Conservation (phyloP, 2,113 vertebrate genomes). For the Vulpes vulpes region DNA sequence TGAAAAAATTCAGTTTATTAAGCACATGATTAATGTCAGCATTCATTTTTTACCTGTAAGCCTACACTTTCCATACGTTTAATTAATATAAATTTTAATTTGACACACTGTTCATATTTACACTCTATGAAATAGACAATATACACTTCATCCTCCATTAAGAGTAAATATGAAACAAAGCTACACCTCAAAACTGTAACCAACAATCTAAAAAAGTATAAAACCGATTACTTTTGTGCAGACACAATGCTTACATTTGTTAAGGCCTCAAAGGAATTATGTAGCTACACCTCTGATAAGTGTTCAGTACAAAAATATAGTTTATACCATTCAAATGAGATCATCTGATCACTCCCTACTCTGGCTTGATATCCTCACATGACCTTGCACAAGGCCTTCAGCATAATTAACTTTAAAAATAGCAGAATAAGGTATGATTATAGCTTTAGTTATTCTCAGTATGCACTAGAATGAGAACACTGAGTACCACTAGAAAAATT, state of each 20-base stretch:
- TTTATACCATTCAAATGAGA: background rate
- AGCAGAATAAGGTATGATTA: slow-evolving; percentile 4
- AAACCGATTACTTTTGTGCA: background rate
- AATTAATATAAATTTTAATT: slow-evolving; percentile 14
- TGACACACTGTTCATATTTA: background rate
- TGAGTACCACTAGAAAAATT: slow-evolving; percentile 53
- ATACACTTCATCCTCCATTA: background rate
- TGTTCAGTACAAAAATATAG: background rate
- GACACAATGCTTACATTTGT: background rate
- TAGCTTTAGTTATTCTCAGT: background rate
- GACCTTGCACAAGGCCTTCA: background rate
- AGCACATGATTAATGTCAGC: background rate
- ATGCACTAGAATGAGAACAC: slow-evolving; percentile 30
- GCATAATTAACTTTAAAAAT: slow-evolving; percentile 42
- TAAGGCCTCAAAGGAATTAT: background rate
- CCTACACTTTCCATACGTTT: background rate
- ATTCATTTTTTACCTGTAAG: background rate
- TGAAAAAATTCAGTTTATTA: background rate
- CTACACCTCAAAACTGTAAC: background rate
- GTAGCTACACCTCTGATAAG: background rate
- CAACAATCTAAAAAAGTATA: background rate
- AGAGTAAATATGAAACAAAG: background rate
- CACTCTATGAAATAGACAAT: background rate
- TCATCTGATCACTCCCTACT: background rate
- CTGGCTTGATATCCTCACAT: background rate